Evolutionary conservation across 2,797 vertebrate species (phyloP).

Genomic region (Gymnocypris eckloni): DNA sequence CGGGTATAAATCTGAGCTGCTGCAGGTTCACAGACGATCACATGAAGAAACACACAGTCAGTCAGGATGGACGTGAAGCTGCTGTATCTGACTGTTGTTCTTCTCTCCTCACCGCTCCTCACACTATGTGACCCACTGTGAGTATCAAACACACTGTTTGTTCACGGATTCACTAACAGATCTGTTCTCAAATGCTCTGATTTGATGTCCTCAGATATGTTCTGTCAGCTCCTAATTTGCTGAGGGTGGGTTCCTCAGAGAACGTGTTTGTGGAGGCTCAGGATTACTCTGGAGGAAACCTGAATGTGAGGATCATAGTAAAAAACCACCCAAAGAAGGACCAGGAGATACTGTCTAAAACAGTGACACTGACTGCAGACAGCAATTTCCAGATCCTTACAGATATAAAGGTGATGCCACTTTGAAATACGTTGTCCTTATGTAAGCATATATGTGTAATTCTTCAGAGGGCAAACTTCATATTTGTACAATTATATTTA

Average conservation of each 20-base stretch:
- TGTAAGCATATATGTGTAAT: too few species aligned
- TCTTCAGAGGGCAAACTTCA: too few species aligned
- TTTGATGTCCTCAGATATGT: too few species aligned
- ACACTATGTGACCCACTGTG: background rate
- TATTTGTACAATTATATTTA: too few species aligned
- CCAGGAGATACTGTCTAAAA: background rate
- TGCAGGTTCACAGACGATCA: background rate
- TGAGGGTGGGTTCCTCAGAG: constrained; percentile 60
- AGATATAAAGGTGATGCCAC: constrained; percentile 40
- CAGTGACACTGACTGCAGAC: background rate
- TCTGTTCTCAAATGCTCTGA: too few species aligned
- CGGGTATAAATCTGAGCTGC: background rate
- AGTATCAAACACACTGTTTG: background rate
- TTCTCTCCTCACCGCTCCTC: background rate
- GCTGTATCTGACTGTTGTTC: background rate
- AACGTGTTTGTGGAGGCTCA: constrained; percentile 63
- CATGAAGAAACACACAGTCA: background rate
- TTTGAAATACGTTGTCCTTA: too few species aligned
- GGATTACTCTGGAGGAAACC: constrained; percentile 36
- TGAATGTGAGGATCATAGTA: constrained; percentile 45
- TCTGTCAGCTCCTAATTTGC: background rate
- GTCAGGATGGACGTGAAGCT: background rate
- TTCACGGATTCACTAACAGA: too few species aligned
- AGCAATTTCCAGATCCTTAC: constrained; percentile 47
- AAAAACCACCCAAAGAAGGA: constrained; percentile 52